Conservation (phyloP, 1,140 invertebrate genomes). For the Cyclina sinensis region DNA sequence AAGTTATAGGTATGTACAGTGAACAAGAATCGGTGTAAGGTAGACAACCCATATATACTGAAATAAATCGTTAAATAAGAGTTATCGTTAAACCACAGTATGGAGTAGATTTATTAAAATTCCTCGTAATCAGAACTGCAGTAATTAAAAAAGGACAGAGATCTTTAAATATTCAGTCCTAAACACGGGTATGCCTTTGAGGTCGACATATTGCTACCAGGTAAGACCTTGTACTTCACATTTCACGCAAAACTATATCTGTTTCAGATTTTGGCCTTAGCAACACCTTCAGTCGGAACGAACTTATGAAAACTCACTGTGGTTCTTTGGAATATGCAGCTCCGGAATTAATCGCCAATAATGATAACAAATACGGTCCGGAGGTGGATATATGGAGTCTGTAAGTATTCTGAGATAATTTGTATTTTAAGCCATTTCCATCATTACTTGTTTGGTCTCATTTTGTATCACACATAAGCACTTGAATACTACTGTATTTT, state of each 20-base stretch:
- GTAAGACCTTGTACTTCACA: too few relatives aligned
- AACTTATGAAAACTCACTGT: constrained; percentile 90
- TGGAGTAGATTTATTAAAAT: too few relatives aligned
- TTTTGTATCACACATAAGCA: too few relatives aligned
- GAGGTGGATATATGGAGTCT: constrained; percentile 93
- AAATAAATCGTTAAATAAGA: not conserved
- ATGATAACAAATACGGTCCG: constrained; percentile 89
- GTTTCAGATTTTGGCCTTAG: constrained; percentile 91
- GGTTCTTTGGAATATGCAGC: constrained; percentile 93
- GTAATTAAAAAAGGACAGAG: too few relatives aligned
- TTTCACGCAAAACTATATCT: too few relatives aligned
- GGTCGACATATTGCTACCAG: too few relatives aligned
- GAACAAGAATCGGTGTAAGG: not conserved
- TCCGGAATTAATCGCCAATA: constrained; percentile 90
- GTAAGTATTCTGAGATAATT: constrained; percentile 88
- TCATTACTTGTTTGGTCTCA: too few relatives aligned
- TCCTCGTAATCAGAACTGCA: too few relatives aligned
- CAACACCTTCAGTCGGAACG: constrained; percentile 89
- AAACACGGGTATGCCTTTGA: too few relatives aligned
- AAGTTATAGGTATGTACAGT: constrained; percentile 89
- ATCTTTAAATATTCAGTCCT: too few relatives aligned
- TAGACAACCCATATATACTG: not conserved
- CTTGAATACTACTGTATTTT: too few relatives aligned
- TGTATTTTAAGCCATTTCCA: too few relatives aligned
- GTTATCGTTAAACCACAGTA: not conserved